A percentile compares a stretch with the other conserved stretches of the same genome.
Conservation (phyloP, 2,888 invertebrate genomes). For the Hydrotaea cyrtoneurina region DNA sequence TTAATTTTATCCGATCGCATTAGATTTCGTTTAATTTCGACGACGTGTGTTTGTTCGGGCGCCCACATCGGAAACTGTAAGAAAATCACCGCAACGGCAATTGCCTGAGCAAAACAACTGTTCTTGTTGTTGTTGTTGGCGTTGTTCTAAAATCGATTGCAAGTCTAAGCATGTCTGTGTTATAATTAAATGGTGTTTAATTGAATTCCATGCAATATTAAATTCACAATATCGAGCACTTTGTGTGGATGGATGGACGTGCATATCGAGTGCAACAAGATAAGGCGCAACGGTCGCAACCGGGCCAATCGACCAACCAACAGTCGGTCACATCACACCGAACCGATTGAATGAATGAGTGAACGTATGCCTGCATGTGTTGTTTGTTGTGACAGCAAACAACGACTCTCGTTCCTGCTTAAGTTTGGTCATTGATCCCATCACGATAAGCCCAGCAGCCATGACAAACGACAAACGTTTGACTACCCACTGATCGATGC, state of each 20-base stretch:
- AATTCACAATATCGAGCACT: not conserved
- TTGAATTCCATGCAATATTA: constrained; percentile 45
- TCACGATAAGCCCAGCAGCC: not conserved
- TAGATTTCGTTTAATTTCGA: constrained; percentile 36
- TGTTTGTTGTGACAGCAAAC: constrained; percentile 10
- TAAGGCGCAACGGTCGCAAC: not conserved
- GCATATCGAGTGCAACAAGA: not conserved
- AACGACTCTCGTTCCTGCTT: not conserved
- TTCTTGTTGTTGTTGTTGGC: constrained; percentile 13
- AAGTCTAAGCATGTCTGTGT: constrained; percentile 58
- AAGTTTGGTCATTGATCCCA: constrained; percentile 29
- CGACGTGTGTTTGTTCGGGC: not conserved
- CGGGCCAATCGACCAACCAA: not conserved
- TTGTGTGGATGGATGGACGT: not conserved
- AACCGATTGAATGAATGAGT: not conserved
- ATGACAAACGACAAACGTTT: not conserved
- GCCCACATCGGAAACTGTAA: not conserved
- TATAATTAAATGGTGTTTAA: constrained; percentile 68
- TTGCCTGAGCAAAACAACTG: not conserved
- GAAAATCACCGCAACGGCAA: not conserved
- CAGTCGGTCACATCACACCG: not conserved
- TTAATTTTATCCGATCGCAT: constrained; percentile 14
- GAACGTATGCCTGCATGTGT: not conserved
- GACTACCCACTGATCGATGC: not conserved
- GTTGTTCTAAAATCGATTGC: constrained; percentile 47